phyloP scores from a whole-genome alignment of 2,113 vertebrate genomes.

The Epinephelus cyanopodus region DNA sequence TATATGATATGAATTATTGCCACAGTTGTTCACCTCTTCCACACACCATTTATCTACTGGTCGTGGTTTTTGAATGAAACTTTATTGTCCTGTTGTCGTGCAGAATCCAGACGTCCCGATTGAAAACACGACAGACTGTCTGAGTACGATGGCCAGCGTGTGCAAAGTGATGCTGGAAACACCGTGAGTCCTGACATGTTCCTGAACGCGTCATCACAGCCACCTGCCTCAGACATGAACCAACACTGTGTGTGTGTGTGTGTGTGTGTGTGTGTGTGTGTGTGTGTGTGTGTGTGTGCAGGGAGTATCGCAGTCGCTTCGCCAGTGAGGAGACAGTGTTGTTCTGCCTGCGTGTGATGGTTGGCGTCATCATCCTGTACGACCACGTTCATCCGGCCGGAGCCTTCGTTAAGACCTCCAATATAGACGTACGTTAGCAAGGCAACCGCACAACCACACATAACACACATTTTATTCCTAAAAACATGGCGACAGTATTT shows the following conservation, averaged over 20 bases:
- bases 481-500: no score
- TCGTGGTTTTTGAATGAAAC: background rate
- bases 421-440: conserved; percentile 63
- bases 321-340: conserved; percentile 72
- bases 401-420: conserved; percentile 77
- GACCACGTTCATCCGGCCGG: conserved; percentile 77
- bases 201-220: conserved; percentile 37
- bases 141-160: conserved; percentile 77
- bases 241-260: conserved; percentile 19
- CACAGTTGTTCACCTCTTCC: background rate
- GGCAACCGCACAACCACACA: background rate
- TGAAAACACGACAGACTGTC: conserved; percentile 75
- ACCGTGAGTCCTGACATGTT: conserved; percentile 60
- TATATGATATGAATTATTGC: no score
- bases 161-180: conserved; percentile 81
- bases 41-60: no score
- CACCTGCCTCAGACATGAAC: background rate
- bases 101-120: conserved; percentile 69
- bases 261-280: conserved; percentile 15
- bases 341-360: conserved; percentile 79
- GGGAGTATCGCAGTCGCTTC: conserved; percentile 77
- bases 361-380: conserved; percentile 79
- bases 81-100: background rate
- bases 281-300: conserved; percentile 40
- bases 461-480: background rate